Evolutionary conservation across 2,113 vertebrate species (phyloP), one percentile per base, ranked within the genome.

Genomic region (Peromyscus polionotus): DNA sequence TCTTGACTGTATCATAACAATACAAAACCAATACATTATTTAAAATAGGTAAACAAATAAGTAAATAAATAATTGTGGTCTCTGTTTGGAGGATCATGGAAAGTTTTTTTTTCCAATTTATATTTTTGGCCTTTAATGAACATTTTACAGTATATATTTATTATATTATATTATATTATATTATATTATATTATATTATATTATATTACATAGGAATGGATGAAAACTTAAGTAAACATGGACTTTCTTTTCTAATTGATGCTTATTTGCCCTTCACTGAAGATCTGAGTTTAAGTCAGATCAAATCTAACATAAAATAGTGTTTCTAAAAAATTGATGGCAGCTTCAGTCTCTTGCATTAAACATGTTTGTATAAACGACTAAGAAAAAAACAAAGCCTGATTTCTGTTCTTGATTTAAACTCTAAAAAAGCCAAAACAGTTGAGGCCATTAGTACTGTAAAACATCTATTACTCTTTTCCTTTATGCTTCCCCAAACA

Each of bases 191-290:
- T n/a, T n/a, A n/a, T n/a, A n/a, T n/a, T n/a, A n/a, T 61, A 83
- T 39, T 63, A 42, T 91, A 54, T 88, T 88, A 76, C 61, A 85
- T 24, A 28, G 20, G 1, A 16, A 22, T 19, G 70, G 51, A 57
- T 73, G 51, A 20, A 14, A 42, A 91, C 11, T 92, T 92, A 88
- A 19, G 31, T 17, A 22, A 36, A 61, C 48, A 5, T 84, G 19
- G 26, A 45, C 57, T 80, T 94, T 57, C 73, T 90, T 89, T 63
- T 81, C 73, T 91, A 76, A 88, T 77, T 93, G 94, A 63, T 87
- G 48, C 28, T 17, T 76, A 5, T 80, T 88, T 33, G 51, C 70
- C 33, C 48, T 93, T 39, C 36, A 57, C 11, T 28, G 73, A 65
- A 76, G 24, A 20, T 92, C 24, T 33, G 22, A 79, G 42, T n/a